Conservation (phyloP, 2,797 vertebrate species). For the Taenioides sp. region DNA sequence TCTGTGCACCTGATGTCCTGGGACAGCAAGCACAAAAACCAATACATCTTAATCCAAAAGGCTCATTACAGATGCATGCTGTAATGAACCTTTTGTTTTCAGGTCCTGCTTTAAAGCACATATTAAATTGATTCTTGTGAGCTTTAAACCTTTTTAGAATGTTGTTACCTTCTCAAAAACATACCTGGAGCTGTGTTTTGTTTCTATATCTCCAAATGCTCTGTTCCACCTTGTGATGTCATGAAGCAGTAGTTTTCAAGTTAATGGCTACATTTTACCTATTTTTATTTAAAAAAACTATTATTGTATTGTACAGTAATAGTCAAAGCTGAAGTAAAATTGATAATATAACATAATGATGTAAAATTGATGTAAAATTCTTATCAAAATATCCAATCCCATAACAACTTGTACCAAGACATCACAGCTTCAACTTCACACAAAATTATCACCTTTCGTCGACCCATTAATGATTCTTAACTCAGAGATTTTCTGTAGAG, state of each 20-base stretch:
- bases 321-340: neutral
- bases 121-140: no score
- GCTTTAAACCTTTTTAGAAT: no score
- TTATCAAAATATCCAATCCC: neutral
- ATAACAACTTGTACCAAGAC: neutral
- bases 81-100: slow-evolving; percentile 1
- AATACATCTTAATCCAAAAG: slow-evolving; percentile 5
- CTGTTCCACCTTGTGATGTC: no score
- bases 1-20: slow-evolving; percentile 14
- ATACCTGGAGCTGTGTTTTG: no score
- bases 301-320: neutral
- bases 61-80: neutral
- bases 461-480: neutral
- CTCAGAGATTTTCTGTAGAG: neutral
- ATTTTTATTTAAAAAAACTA: neutral
- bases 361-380: neutral
- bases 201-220: no score
- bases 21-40: neutral
- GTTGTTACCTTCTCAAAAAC: no score
- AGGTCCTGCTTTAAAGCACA: neutral
- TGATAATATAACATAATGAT: neutral
- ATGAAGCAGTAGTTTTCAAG: no score
- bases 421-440: neutral
- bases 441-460: neutral
- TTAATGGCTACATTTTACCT: no score